A percentile compares a stretch with the other conserved stretches of the same genome.
phyloP scores from a whole-genome alignment of 2,797 vertebrate species.

The Bucorvus abyssinicus region DNA sequence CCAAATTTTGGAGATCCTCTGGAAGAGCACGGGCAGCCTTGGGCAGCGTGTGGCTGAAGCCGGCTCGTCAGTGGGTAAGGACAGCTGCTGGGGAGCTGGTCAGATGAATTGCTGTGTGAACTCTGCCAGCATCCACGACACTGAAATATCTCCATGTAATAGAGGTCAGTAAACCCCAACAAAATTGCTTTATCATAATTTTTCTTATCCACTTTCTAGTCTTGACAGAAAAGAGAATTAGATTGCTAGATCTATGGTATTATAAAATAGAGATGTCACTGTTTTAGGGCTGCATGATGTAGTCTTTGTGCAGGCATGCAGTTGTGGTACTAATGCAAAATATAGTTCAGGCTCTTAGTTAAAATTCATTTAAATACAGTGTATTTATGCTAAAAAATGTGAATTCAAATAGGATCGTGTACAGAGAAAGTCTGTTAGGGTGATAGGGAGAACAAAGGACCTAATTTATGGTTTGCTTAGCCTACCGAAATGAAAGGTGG shows the following conservation, averaged over 20 bases:
- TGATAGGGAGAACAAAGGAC: not conserved
- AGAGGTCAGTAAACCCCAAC: not conserved
- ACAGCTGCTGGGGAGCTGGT: not conserved
- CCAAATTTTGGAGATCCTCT: not conserved
- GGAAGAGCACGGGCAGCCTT: not conserved
- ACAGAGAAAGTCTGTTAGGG: not conserved
- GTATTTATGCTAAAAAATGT: not conserved
- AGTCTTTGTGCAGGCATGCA: not conserved
- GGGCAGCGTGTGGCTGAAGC: not conserved
- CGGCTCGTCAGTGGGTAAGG: not conserved
- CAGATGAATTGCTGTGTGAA: not conserved
- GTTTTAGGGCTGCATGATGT: not conserved
- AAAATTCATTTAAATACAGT: not conserved
- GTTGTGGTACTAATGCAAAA: not conserved
- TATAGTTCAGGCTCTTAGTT: fast-evolving
- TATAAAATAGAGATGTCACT: not conserved
- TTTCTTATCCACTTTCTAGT: not conserved
- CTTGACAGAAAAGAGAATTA: not conserved
- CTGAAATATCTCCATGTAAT: not conserved
- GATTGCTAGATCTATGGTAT: not conserved
- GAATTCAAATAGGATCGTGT: not conserved
- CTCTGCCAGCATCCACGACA: not conserved
- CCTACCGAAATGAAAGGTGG: not conserved
- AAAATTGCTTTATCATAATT: not conserved
- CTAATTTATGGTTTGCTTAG: not conserved